Evolutionary conservation across 2,888 invertebrate genomes (phyloP), one percentile per base, ranked within the genome.

Genomic region (Schrankia costaestrigalis): DNA sequence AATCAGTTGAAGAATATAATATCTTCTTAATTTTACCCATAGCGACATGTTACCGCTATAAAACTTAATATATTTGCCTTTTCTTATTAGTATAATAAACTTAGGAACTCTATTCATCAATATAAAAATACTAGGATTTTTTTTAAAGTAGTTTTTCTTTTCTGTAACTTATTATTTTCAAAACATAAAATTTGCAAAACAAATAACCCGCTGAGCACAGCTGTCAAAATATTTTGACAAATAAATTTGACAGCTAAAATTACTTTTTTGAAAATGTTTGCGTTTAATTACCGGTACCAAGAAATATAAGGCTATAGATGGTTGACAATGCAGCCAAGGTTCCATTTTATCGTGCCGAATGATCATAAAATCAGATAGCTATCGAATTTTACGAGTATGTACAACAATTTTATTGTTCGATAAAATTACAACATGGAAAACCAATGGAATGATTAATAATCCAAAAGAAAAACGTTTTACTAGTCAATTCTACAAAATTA

Each of bases 381-480:
- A 27, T 6, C 28, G 33, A 33, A 15, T 23, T 41, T 56, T 63
- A 63, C 37, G 48, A 40, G 35, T 56, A 49, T 51, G 62, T 51
- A 56, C 51, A 63, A 55, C 35, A 1, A 42, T 48, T 59, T 55
- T 54, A 47, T 36, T 38, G 32, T 26, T 22, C 23, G 3, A 25
- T 37, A 28, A 48, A 41, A 47, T 40, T 52, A 35, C 39, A 41
- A 47, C 44, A 8, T n/a, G 15, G 1, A 26, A 25, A 28, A 34
- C 2, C 11, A n/a, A 24, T 24, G 17, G 17, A 17, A 17, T 17
- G 17, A 5, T 17, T 17, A 17, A 17, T n/a, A n/a, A n/a, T n/a
- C n/a, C n/a, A n/a, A n/a, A 12, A 28, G 49, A 35, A 36, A 27
- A 11, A 26, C 11, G 15, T 15, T 3, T 9, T 11, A 23, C 1